phyloP scores from a whole-genome alignment of 2,113 vertebrate species.

The Hippolais icterina region DNA sequence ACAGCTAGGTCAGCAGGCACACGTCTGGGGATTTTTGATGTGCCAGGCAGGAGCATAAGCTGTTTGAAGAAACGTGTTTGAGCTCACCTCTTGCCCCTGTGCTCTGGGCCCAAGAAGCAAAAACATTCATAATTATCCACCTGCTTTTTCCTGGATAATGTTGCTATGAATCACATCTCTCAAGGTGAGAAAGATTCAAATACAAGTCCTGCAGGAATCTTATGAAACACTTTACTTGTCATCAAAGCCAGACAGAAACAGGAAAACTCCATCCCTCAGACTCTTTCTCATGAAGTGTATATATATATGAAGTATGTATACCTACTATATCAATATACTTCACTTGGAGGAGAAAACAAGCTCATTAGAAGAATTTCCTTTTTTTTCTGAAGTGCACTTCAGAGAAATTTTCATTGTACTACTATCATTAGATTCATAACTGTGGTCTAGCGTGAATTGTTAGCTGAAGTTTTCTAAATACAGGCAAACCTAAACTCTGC shows the following conservation, averaged over 20 bases:
- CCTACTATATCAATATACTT: background rate
- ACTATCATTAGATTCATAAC: background rate
- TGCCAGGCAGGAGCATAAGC: background rate
- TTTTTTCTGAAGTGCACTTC: background rate
- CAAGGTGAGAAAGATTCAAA: background rate
- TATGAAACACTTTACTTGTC: background rate
- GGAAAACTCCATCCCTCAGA: background rate
- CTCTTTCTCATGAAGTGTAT: background rate
- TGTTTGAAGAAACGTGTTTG: background rate
- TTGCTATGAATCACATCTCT: background rate
- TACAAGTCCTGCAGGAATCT: background rate
- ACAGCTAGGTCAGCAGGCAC: background rate
- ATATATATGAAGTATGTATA: too few species aligned
- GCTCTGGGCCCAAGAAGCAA: background rate
- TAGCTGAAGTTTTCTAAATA: background rate
- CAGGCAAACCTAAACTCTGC: background rate
- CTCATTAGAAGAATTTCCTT: background rate
- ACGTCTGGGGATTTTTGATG: background rate
- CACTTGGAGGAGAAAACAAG: background rate
- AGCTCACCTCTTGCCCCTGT: background rate
- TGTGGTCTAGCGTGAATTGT: background rate
- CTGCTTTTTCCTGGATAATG: background rate
- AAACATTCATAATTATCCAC: background rate
- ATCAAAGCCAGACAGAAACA: background rate
- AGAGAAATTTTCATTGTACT: background rate